Evolutionary conservation across 2,797 vertebrate genomes (phyloP).

Genomic region (Enteromius anoplus): DNA sequence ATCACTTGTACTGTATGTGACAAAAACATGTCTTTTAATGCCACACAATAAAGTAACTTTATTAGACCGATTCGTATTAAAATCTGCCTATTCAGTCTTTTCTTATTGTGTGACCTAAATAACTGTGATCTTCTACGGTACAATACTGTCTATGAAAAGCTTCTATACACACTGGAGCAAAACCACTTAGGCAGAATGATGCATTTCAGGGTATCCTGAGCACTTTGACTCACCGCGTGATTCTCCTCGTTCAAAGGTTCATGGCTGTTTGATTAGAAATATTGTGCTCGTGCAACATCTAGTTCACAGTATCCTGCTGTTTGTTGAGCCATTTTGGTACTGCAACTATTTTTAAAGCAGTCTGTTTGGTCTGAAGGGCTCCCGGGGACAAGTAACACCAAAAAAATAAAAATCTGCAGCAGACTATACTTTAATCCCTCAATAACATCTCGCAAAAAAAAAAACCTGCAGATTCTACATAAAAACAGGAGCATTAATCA

Average conservation of each 20-base stretch:
- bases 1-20: neutral
- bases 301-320: conserved; percentile 28
- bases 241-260: neutral
- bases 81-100: neutral
- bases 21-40: neutral
- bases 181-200: neutral
- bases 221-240: neutral
- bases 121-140: neutral
- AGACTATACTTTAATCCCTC: neutral
- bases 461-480: neutral
- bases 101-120: neutral
- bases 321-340: conserved; percentile 25
- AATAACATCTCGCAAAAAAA: neutral
- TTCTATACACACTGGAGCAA: neutral
- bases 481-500: neutral
- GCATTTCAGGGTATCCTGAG: neutral
- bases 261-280: neutral
- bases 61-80: neutral
- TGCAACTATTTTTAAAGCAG: conserved; percentile 18
- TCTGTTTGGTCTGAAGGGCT: neutral
- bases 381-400: neutral
- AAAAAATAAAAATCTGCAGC: neutral
- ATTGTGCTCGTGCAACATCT: conserved; percentile 13
- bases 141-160: neutral
- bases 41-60: neutral